Percentiles rank a stretch among this genome's conserved stretches.
Evolutionary conservation across 2,888 invertebrate species (phyloP).

Genomic region (Eubasilissa splendida): DNA sequence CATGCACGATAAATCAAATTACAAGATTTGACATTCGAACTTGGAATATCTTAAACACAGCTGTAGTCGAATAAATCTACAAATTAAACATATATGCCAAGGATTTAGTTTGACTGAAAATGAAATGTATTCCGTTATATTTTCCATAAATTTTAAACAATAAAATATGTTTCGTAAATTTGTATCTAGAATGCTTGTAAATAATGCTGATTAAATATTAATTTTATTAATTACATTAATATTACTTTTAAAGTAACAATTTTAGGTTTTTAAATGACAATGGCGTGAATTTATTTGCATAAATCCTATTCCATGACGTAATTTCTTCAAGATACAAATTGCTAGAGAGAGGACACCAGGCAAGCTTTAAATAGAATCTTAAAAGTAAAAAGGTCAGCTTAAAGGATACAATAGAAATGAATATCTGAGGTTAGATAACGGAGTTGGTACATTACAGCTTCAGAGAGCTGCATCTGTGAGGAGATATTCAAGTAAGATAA

Average conservation of each 20-base stretch:
- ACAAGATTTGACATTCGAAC: slow-evolving; percentile 11
- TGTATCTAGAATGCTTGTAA: no score
- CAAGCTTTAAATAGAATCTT: not conserved
- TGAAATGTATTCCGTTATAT: no score
- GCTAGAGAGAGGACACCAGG: not conserved
- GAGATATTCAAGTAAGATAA: slow-evolving; percentile 25
- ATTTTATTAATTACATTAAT: not conserved
- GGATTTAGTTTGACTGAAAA: no score
- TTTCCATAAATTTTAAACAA: no score
- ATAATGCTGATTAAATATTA: no score
- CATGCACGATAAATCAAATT: slow-evolving; percentile 24
- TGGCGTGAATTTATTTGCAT: slow-evolving; percentile 12
- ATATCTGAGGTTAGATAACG: not conserved
- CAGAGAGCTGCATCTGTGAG: slow-evolving; percentile 23
- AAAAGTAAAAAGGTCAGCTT: slow-evolving; percentile 17
- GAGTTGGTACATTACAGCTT: not conserved
- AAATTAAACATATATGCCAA: no score
- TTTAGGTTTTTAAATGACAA: not conserved
- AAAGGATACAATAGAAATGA: slow-evolving; percentile 23
- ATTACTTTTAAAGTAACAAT: not conserved
- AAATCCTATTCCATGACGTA: slow-evolving; percentile 2
- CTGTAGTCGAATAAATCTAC: not conserved
- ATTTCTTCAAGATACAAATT: slow-evolving; percentile 7
- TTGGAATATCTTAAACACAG: not conserved
- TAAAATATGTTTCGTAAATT: no score